phyloP scores from a whole-genome alignment of 2,113 vertebrate species.

The Misgurnus anguillicaudatus region DNA sequence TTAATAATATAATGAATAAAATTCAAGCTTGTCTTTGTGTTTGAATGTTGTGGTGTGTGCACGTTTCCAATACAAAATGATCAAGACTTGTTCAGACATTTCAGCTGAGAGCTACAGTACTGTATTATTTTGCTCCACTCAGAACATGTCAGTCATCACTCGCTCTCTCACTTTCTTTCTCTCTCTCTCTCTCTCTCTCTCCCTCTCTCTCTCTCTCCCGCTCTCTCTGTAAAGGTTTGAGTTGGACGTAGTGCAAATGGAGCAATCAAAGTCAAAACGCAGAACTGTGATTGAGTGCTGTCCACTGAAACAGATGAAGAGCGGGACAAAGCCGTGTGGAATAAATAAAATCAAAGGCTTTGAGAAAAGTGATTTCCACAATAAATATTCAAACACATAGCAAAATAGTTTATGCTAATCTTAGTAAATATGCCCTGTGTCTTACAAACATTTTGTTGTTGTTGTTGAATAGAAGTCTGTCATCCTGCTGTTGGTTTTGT shows the following conservation, averaged over 20 bases:
- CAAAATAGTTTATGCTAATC: not conserved
- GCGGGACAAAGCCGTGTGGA: not conserved
- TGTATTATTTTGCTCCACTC: slow-evolving; percentile 22
- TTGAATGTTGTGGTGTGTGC: no score
- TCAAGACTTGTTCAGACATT: not conserved
- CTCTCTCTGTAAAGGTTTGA: not conserved
- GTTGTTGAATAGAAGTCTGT: slow-evolving; percentile 9
- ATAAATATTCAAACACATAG: not conserved
- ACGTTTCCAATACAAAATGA: not conserved
- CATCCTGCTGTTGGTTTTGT: slow-evolving; percentile 15
- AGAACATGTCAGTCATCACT: slow-evolving; percentile 4
- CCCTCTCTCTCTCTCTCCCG: not conserved
- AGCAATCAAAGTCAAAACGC: slow-evolving; percentile 33
- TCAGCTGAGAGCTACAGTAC: not conserved
- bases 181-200: not conserved
- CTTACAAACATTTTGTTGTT: not conserved
- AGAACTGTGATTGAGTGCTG: slow-evolving; percentile 10
- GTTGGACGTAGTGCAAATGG: slow-evolving; percentile 19
- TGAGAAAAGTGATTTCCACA: not conserved
- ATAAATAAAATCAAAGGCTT: slow-evolving; percentile 7
- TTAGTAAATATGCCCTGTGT: not conserved
- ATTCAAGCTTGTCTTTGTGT: not conserved
- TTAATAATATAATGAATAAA: not conserved
- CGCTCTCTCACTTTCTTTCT: no score
- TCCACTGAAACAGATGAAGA: slow-evolving; percentile 5